Base-by-base conservation (phyloP, 2,888 invertebrate species). In the Alsophila aescularia region DNA sequence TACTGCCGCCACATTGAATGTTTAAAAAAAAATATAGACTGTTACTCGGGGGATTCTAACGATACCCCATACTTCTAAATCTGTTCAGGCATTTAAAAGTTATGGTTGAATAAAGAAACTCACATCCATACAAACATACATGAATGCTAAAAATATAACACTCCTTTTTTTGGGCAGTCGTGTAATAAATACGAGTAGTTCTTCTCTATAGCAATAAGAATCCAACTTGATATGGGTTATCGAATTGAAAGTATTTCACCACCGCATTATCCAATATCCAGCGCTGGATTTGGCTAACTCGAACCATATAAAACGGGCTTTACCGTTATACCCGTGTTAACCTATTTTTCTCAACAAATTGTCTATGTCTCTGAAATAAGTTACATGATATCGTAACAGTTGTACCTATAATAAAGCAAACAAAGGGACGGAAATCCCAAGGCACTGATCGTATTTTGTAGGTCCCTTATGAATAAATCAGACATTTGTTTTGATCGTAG, bases 401-500 rank as follows among this genome's bases (percentile, higher is more conserved):
- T 51, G 57, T 57, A 54, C 56, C 52, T 58, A 66, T 67, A 72
- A 66, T 67, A 65, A 70, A 65, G 67, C 66, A 70, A 75, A 72
- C 70, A 70, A 73, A 69, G 70, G 68, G 62, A 52, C 62, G 63
- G 70, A 70, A 69, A 64, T 69, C 64, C 70, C 69, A 60, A 66
- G 64, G 61, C 67, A 70, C 53, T 75, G 69, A 69, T 67, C 69
- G 60, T 57, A 58, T 66, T 64, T 69, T 67, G 70, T 70, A 35
- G 54, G 69, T 67, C 61, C 66, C 67, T 69, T 75, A 66, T 73
- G 70, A 72, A 73, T 75, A 73, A 73, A 73, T 73, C 63, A 68
- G 59, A 51, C 60, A 52, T 70, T 72, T 77, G 68, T 65, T 66
- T 63, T 63, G 60, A 61, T 66, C 63, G 59, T 88, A 98, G 98